phyloP scores from a whole-genome alignment of 2,113 vertebrate species.

The Seriola aureovittata region DNA sequence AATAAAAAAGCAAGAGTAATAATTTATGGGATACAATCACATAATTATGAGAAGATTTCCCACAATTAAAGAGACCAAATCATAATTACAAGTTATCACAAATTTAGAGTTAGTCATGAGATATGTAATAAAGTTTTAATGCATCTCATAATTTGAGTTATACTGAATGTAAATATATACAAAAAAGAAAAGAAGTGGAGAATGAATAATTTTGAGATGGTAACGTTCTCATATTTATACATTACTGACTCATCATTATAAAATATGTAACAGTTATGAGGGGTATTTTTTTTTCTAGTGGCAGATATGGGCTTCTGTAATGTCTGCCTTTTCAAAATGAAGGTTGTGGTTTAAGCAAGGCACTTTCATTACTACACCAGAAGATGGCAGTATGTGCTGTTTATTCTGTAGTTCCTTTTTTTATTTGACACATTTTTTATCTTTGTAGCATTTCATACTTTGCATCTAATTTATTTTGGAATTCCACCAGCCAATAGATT shows the following conservation, averaged over 20 bases:
- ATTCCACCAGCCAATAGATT: not conserved
- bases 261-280: not conserved
- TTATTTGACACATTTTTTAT: not conserved
- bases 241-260: too few relatives aligned
- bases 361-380: constrained; percentile 37
- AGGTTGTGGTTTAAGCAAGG: constrained; percentile 22
- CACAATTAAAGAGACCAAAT: too few relatives aligned
- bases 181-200: too few relatives aligned
- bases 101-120: too few relatives aligned
- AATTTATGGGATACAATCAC: not conserved
- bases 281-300: not conserved
- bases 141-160: too few relatives aligned
- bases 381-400: constrained; percentile 37
- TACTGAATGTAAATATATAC: too few relatives aligned
- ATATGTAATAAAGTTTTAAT: too few relatives aligned
- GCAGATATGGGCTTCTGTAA: not conserved
- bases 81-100: too few relatives aligned
- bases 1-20: not conserved
- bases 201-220: too few relatives aligned
- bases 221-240: too few relatives aligned
- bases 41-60: not conserved
- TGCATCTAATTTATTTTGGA: not conserved
- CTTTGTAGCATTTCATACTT: constrained; percentile 21
- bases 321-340: not conserved
- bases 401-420: not conserved